Base-by-base conservation (phyloP, 35 echinoderm and acorn worm genomes). In the Holothuria glaberrima region DNA sequence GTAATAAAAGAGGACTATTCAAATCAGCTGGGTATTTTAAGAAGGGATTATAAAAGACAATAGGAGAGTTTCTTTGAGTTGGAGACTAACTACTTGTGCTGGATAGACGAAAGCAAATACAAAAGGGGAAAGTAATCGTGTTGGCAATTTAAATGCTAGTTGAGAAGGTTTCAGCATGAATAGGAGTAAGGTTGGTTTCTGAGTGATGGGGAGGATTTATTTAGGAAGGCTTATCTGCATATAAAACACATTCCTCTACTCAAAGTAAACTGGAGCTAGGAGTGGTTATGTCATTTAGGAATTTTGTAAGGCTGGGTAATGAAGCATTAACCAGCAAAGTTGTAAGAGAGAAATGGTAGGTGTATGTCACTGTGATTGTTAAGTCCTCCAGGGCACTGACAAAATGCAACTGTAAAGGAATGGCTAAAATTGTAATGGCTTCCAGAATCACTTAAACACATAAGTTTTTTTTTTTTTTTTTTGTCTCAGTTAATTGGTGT, bases 31-130 rank as follows among this genome's bases (percentile, higher is more conserved):
- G 80, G 59, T 84, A 61, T 84, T 60, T 61, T 61, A 84, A 61
- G 52, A 63, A 61, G 80, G 80, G 80, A 84, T 84, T 84, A 84
- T 61, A 84, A 59, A 84, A 84, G 80, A 84, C 80, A 84, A 84
- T 58, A 62, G 80, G 25, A 21, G 25, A 33, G 24, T 36, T 84
- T 33, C 32, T 84, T 82, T 61, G 52, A 63, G 54, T 63, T 36
- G 59, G 80, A 84, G 80, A 61, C 59, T 84, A 84, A 63, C 54
- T 61, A 63, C 54, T 61, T 63, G 32, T 62, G 57, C 80, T 58
- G 80, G 59, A 56, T 19, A 30, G 27, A 84, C 27, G 54, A 33
- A 84, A 38, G 80, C 57, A 84, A 63, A 59, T 33, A 84, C 52
- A 59, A 84, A 18, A 16, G 57, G 34, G 33, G 80, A 63, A 57